A percentile compares a stretch with the other conserved stretches of the same genome.
Evolutionary conservation across 2,888 invertebrate genomes (phyloP).

Genomic region (Petrophora chlorosata): DNA sequence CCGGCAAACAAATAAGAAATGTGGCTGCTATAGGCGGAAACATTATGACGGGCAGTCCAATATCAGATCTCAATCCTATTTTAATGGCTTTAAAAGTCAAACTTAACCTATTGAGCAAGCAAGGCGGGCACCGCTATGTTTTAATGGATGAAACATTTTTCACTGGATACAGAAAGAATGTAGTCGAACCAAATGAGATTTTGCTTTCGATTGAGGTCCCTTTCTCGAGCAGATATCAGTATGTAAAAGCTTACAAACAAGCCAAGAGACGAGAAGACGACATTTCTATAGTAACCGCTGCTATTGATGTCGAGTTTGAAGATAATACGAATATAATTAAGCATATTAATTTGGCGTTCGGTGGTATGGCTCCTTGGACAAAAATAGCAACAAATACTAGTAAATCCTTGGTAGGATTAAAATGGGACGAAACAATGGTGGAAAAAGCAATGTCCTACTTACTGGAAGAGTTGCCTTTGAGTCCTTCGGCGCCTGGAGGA

Average conservation of each 20-base stretch:
- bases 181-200: slow-evolving; percentile 88
- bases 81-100: slow-evolving; percentile 93
- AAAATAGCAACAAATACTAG: slow-evolving; percentile 89
- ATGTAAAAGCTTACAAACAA: slow-evolving; percentile 91
- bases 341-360: slow-evolving; percentile 89
- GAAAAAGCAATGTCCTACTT: slow-evolving; percentile 86
- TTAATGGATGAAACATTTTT: slow-evolving; percentile 91
- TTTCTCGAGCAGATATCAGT: slow-evolving; percentile 86
- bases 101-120: slow-evolving; percentile 85
- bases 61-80: slow-evolving; percentile 97
- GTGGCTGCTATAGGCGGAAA: slow-evolving; percentile 97
- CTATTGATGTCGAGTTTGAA: slow-evolving; percentile 87
- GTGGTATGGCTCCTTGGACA: slow-evolving; percentile 97
- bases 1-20: slow-evolving; percentile 97
- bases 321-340: slow-evolving; percentile 78
- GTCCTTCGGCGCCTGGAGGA: slow-evolving; percentile 92
- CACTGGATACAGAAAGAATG: slow-evolving; percentile 90
- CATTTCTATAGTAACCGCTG: slow-evolving; percentile 94
- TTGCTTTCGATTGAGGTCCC: slow-evolving; percentile 90
- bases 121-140: slow-evolving; percentile 83
- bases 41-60: slow-evolving; percentile 97
- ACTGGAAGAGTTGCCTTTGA: slow-evolving; percentile 90
- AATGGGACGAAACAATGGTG: slow-evolving; percentile 87
- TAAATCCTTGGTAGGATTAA: slow-evolving; percentile 81
- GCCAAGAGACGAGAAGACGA: slow-evolving; percentile 94